Evolutionary conservation across 2,113 vertebrate genomes (phyloP).

Genomic region (Peromyscus leucopus): DNA sequence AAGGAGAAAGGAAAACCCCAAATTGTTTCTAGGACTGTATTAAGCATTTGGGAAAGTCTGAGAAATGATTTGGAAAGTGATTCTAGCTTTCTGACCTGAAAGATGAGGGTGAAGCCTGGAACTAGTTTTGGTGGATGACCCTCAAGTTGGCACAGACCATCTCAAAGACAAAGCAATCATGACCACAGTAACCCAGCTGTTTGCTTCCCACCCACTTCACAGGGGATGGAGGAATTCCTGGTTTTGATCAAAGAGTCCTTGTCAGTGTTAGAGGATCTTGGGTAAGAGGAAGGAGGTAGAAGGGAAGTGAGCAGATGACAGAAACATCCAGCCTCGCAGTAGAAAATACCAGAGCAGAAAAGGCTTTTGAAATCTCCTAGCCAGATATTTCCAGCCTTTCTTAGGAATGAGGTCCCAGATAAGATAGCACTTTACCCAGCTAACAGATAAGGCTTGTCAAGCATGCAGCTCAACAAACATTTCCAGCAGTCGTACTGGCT

Average conservation of each 20-base stretch:
- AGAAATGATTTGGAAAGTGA: constrained; percentile 27
- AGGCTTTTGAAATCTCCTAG: constrained; percentile 48
- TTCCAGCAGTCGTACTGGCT: neutral
- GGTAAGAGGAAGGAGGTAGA: constrained; percentile 29
- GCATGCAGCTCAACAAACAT: neutral
- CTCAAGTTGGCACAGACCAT: constrained; percentile 4
- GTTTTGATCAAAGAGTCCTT: constrained; percentile 3
- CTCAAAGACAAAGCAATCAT: constrained; percentile 41
- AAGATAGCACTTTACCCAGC: constrained; percentile 39
- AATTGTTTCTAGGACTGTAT: neutral
- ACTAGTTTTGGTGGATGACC: constrained; percentile 52
- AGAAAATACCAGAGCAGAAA: constrained; percentile 45
- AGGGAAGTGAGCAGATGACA: neutral
- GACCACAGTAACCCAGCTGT: neutral
- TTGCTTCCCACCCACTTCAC: constrained; percentile 19
- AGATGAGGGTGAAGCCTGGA: constrained; percentile 22
- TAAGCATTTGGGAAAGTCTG: constrained; percentile 19
- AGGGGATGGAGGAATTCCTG: neutral
- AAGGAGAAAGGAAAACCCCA: constrained; percentile 35
- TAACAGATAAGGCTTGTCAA: constrained; percentile 17
- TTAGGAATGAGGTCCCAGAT: constrained; percentile 39
- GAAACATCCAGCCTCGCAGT: constrained; percentile 6
- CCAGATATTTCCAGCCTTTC: constrained; percentile 27
- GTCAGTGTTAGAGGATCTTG: constrained; percentile 39
- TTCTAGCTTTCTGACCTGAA: constrained; percentile 45